A percentile compares a stretch with the other conserved stretches of the same genome.
These are phyloP conservation scores for Rynchops niger DNA, from an alignment of 2,113 vertebrate species.

Conservation along the genomic window DNA sequence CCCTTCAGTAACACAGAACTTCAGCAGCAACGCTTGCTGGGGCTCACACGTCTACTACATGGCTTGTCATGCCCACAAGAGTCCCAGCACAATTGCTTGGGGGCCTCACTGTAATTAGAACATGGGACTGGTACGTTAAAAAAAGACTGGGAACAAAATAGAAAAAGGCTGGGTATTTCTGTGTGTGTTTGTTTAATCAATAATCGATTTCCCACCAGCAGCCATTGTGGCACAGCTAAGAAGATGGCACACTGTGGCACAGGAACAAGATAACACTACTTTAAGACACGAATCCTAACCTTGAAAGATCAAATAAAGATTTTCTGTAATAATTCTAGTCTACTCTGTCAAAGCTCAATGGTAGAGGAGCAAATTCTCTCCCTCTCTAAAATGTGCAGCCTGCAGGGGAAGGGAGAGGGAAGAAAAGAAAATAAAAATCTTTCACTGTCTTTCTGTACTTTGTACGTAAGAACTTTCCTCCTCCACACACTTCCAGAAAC, in stretches of 20 bases:
- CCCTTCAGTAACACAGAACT: background rate
- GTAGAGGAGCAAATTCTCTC: background rate
- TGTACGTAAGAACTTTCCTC: background rate
- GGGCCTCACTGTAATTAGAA: background rate
- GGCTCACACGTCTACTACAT: background rate
- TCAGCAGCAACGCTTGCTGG: background rate
- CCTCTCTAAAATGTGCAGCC: background rate
- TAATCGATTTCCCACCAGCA: background rate
- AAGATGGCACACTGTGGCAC: background rate
- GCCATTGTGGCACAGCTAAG: background rate
- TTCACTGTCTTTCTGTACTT: background rate
- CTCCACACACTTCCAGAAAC: background rate
- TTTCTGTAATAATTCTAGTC: background rate
- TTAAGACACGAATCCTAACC: background rate
- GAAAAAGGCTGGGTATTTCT: background rate
- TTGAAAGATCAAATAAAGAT: background rate
- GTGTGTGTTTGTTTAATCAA: background rate
- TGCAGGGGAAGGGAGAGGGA: no score
- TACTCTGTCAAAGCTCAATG: background rate
- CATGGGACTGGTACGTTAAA: background rate
- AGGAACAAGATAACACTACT: background rate
- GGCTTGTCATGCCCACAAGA: background rate
- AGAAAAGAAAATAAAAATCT: background rate
- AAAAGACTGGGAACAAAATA: background rate
- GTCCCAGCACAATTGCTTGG: background rate